A percentile compares a stretch with the other conserved stretches of the same genome.
Evolutionary conservation across 2,888 invertebrate species (phyloP).

Genomic region (Ypsolopha scabrella): DNA sequence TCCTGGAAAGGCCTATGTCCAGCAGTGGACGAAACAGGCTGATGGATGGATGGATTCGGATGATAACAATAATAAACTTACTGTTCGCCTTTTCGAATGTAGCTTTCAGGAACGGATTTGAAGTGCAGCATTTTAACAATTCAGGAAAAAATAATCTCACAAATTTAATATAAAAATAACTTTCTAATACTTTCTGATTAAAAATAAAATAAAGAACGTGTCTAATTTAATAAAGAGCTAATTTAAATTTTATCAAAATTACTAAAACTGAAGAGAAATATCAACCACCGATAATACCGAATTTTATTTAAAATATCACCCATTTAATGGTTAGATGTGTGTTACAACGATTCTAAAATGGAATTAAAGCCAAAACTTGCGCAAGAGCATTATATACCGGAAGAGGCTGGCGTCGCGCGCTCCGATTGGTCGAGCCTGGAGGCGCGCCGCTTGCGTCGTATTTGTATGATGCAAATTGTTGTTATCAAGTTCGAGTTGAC

Average conservation of each 20-base stretch:
- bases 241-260: conserved; percentile 50
- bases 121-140: conserved; percentile 51
- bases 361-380: conserved; percentile 24
- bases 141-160: conserved; percentile 8
- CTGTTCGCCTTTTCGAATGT: conserved; percentile 48
- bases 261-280: conserved; percentile 67
- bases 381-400: conserved; percentile 42
- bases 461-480: conserved; percentile 11
- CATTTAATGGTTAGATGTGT: conserved; percentile 43
- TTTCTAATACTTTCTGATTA: conserved; percentile 24
- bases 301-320: conserved; percentile 56
- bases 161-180: conserved; percentile 9
- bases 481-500: neutral
- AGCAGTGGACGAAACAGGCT: too few species aligned
- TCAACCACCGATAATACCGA: conserved; percentile 62
- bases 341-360: conserved; percentile 22
- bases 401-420: conserved; percentile 35
- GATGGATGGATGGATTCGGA: too few species aligned
- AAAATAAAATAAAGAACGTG: conserved; percentile 13
- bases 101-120: conserved; percentile 48
- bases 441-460: conserved; percentile 48
- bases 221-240: conserved; percentile 8
- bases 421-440: conserved; percentile 50
- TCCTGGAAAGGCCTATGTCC: too few species aligned
- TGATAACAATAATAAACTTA: conserved; percentile 25